phyloP scores from a whole-genome alignment of 2,113 vertebrate genomes.

The Melanotaenia duboulayi region DNA sequence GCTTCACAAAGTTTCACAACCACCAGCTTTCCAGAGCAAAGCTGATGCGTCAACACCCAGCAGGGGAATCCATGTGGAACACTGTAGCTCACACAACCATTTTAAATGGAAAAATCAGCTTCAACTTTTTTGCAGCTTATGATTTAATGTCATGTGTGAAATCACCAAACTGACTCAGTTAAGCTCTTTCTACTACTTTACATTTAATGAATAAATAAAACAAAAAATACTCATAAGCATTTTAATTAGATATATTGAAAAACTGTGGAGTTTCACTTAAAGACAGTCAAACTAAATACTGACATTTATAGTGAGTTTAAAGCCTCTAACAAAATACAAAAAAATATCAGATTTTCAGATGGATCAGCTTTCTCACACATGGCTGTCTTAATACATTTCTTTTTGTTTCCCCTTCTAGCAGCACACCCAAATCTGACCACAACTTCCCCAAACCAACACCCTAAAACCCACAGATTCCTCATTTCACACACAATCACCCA shows the following conservation, averaged over 20 bases:
- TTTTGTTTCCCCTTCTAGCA: background rate
- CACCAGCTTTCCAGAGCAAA: conserved; percentile 2
- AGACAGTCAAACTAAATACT: too few relatives aligned
- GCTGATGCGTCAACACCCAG: background rate
- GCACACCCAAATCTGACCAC: conserved; percentile 36
- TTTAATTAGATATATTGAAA: too few relatives aligned
- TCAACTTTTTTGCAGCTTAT: background rate
- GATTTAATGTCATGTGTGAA: background rate
- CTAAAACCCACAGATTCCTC: conserved; percentile 19
- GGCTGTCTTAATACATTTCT: conserved; percentile 8
- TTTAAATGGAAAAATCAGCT: background rate
- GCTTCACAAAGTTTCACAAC: conserved; percentile 34
- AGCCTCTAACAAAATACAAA: background rate
- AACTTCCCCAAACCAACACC: conserved; percentile 63
- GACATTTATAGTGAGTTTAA: background rate
- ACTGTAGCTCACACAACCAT: background rate
- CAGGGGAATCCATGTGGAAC: background rate
- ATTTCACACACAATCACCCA: background rate
- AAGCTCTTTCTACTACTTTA: too few relatives aligned
- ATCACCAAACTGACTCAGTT: background rate
- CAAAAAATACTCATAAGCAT: too few relatives aligned
- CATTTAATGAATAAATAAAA: too few relatives aligned
- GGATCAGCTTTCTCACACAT: background rate
- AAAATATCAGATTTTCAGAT: background rate
- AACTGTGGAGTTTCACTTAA: too few relatives aligned